Conservation (phyloP, 2,797 vertebrate genomes). For the Acrossocheilus wenchowensis region DNA sequence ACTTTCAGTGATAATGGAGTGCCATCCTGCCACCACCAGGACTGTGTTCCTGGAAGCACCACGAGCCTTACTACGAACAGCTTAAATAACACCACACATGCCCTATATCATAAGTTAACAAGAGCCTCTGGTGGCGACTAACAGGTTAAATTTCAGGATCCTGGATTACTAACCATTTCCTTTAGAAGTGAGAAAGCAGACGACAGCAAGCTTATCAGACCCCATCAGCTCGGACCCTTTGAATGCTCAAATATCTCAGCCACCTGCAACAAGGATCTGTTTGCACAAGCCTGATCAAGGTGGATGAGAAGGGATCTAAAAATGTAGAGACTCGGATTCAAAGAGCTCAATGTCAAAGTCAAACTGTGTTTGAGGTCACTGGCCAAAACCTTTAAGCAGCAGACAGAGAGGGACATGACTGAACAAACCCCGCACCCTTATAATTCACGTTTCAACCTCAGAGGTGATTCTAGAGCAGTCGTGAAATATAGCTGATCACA, state of each 20-base stretch:
- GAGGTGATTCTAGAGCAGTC: not conserved
- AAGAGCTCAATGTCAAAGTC: slow-evolving; percentile 32
- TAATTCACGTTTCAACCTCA: not conserved
- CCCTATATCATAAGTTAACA: slow-evolving; percentile 14
- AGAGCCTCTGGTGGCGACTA: slow-evolving; percentile 1
- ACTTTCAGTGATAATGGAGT: not conserved
- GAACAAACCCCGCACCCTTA: not conserved
- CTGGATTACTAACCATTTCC: slow-evolving; percentile 11
- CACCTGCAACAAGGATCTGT: slow-evolving; percentile 26
- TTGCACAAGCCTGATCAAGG: slow-evolving; percentile 26
- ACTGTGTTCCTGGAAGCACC: slow-evolving; percentile 23
- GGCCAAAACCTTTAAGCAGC: not conserved
- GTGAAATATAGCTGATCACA: not conserved
- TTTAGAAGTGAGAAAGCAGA: not conserved
- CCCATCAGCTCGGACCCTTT: slow-evolving; percentile 13
- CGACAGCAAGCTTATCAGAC: slow-evolving; percentile 18
- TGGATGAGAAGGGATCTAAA: slow-evolving; percentile 37
- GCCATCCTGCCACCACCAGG: not conserved
- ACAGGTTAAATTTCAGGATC: not conserved
- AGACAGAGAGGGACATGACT: not conserved
- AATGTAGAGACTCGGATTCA: slow-evolving; percentile 13
- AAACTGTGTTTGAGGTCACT: slow-evolving; percentile 22
- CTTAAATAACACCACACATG: slow-evolving; percentile 5
- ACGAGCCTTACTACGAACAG: slow-evolving; percentile 7
- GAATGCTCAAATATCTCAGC: slow-evolving; percentile 23